A percentile compares a stretch with the other conserved stretches of the same genome.
These are phyloP conservation scores for Vulpes ferrilata DNA, from an alignment of 2,113 vertebrate species.

Conservation along the genomic window DNA sequence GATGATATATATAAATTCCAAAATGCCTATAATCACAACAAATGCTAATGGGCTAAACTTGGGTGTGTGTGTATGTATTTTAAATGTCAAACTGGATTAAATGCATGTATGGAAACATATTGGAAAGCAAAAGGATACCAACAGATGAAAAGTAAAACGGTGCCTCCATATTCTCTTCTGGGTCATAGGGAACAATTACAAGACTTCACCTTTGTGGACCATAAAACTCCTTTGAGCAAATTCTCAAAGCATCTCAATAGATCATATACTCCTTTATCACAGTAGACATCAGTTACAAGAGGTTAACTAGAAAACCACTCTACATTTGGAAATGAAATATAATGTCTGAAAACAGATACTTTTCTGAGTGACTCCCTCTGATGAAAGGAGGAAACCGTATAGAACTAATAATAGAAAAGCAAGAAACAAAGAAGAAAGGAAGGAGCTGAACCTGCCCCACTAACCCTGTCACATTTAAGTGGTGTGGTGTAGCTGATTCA, in stretches of 20 bases:
- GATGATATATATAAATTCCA: neutral
- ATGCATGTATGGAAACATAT: neutral
- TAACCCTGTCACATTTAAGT: neutral
- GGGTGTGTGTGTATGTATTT: neutral
- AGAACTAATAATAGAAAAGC: neutral
- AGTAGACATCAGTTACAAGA: neutral
- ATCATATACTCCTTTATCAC: neutral
- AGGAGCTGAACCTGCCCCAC: neutral
- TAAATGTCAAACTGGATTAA: neutral
- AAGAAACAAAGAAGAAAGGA: neutral
- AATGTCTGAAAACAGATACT: neutral
- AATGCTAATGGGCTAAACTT: neutral
- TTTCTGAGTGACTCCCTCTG: neutral
- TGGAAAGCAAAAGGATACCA: neutral
- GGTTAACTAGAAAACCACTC: neutral
- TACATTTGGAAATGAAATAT: neutral
- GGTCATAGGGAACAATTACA: neutral
- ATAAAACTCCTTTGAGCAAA: neutral
- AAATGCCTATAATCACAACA: neutral
- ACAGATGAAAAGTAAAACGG: neutral
- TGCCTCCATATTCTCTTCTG: neutral
- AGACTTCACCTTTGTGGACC: neutral
- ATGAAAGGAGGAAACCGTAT: neutral
- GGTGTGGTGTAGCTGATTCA: neutral
- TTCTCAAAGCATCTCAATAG: neutral